phyloP scores from a whole-genome alignment of 2,113 vertebrate species.

The Athene noctua region DNA sequence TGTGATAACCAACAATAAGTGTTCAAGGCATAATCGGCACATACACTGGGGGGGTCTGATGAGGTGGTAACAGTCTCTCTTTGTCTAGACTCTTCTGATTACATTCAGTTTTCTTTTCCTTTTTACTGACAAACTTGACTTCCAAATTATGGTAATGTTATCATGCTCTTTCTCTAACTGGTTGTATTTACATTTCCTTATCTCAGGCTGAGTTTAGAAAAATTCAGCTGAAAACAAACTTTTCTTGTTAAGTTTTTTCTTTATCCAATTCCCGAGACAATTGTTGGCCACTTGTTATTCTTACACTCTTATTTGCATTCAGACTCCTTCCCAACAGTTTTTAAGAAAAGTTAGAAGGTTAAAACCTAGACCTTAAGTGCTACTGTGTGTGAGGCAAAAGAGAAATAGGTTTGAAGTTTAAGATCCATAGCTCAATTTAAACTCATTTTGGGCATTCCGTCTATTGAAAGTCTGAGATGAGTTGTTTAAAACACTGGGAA shows the following conservation, averaged over 20 bases:
- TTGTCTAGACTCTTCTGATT: constrained; percentile 48
- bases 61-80: neutral
- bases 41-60: neutral
- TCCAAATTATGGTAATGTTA: constrained; percentile 49
- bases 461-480: neutral
- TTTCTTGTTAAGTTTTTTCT: neutral
- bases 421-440: neutral
- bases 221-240: neutral
- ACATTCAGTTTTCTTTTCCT: neutral
- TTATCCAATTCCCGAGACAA: neutral
- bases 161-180: neutral
- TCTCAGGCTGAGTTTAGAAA: neutral
- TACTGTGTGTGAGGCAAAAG: neutral
- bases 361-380: neutral
- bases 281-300: neutral
- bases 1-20: neutral
- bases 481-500: neutral
- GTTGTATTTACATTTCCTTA: constrained; percentile 32
- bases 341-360: neutral
- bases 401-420: neutral
- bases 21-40: neutral
- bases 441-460: neutral
- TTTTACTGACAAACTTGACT: constrained; percentile 38
- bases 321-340: neutral
- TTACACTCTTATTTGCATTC: neutral